Conservation (phyloP, 2,113 vertebrate species). For the Ptyas mucosa region DNA sequence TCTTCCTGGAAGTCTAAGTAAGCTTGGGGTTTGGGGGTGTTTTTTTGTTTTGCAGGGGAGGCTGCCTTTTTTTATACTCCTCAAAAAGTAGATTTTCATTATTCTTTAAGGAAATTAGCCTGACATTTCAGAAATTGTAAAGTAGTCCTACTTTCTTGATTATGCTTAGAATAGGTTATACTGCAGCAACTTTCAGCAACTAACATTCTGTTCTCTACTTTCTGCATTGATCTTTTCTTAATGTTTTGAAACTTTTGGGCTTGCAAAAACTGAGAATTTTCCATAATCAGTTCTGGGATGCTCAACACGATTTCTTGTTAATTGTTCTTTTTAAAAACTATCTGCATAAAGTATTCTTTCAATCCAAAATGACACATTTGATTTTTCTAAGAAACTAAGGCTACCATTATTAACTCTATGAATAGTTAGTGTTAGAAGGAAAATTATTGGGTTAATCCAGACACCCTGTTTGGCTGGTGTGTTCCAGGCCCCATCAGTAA, state of each 20-base stretch:
- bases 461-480: not conserved
- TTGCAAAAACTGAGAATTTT: not conserved
- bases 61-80: not conserved
- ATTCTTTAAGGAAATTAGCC: not conserved
- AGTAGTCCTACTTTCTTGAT: not conserved
- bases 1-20: not conserved
- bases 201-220: not conserved
- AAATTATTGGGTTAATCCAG: not conserved
- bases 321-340: not conserved
- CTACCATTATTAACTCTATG: not conserved
- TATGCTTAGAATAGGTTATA: not conserved
- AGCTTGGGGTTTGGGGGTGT: not conserved
- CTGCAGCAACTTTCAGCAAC: not conserved
- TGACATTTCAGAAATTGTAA: not conserved
- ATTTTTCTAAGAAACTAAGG: not conserved
- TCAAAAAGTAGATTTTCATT: not conserved
- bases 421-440: not conserved
- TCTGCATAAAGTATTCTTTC: not conserved
- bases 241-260: not conserved
- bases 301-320: not conserved
- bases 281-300: not conserved
- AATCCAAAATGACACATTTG: not conserved
- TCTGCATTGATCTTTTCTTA: not conserved
- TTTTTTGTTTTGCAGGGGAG: not conserved
- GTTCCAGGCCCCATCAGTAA: not conserved